Evolutionary conservation across 2,113 vertebrate species (phyloP).

Genomic region (Danionella cerebrum): DNA sequence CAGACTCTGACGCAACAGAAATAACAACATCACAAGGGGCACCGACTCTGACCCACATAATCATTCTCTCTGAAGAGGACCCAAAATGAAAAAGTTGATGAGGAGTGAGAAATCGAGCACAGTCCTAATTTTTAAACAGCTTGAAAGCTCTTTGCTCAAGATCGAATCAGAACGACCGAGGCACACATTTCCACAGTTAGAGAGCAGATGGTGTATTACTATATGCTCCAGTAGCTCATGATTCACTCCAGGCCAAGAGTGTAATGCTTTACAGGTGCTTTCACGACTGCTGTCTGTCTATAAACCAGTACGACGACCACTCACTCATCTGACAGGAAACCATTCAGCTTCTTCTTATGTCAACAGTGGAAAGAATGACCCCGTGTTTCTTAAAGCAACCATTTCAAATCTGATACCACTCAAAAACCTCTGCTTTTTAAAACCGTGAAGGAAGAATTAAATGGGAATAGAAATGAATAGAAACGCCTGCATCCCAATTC

Average conservation of each 20-base stretch:
- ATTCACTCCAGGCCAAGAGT: neutral
- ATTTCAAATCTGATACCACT: neutral
- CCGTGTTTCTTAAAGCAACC: neutral
- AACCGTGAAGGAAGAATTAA: neutral
- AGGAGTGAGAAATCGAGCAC: neutral
- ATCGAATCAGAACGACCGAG: neutral
- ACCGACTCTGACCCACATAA: neutral
- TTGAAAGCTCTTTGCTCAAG: neutral
- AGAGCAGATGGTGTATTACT: conserved; percentile 11
- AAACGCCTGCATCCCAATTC: no score
- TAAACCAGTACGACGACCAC: neutral
- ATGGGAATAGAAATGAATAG: no score
- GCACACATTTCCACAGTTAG: neutral
- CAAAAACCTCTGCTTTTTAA: neutral
- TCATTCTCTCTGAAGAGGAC: neutral
- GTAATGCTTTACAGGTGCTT: conserved; percentile 30
- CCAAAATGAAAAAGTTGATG: neutral
- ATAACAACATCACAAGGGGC: conserved; percentile 5
- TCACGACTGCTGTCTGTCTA: conserved; percentile 21
- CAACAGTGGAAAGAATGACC: neutral
- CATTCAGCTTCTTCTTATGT: neutral
- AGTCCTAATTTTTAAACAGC: neutral
- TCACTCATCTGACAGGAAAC: neutral
- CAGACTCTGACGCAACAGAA: neutral
- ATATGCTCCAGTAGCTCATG: neutral